Conservation (phyloP, 2,888 invertebrate genomes). For the Phyto melanocephala region DNA sequence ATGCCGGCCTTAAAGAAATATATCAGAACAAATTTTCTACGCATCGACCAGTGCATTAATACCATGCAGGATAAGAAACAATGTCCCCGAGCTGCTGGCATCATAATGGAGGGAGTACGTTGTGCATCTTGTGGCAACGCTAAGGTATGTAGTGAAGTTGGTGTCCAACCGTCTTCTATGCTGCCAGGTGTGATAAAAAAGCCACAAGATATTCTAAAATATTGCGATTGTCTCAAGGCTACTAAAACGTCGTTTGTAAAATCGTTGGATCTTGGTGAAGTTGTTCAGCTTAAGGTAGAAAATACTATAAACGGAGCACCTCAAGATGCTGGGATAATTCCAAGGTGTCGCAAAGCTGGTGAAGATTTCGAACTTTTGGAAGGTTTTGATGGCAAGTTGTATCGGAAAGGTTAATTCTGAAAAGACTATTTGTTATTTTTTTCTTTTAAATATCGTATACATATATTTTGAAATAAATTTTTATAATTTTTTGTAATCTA, state of each 20-base stretch:
- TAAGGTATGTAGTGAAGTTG: conserved; percentile 71
- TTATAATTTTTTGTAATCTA: no score
- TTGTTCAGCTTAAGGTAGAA: background rate
- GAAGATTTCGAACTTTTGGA: conserved; percentile 45
- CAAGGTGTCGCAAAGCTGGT: conserved; percentile 6
- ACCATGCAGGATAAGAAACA: conserved; percentile 67
- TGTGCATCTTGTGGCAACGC: conserved; percentile 74
- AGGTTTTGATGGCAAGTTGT: conserved; percentile 62
- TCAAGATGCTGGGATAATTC: background rate
- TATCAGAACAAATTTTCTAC: conserved; percentile 69
- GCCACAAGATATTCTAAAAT: background rate
- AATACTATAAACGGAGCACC: background rate
- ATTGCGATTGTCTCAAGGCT: background rate
- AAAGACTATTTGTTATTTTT: no score
- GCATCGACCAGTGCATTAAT: conserved; percentile 67
- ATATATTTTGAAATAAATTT: no score
- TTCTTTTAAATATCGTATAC: no score
- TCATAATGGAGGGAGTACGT: conserved; percentile 69
- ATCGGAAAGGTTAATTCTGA: conserved; percentile 54
- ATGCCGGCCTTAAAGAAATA: conserved; percentile 76
- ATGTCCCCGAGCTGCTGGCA: conserved; percentile 74
- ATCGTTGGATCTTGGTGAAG: background rate
- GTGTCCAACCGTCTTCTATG: conserved; percentile 58
- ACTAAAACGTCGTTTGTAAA: background rate
- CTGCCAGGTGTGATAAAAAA: conserved; percentile 62